Evolutionary conservation across 2,113 vertebrate species (phyloP).

Genomic region (Opisthocomus hoazin): DNA sequence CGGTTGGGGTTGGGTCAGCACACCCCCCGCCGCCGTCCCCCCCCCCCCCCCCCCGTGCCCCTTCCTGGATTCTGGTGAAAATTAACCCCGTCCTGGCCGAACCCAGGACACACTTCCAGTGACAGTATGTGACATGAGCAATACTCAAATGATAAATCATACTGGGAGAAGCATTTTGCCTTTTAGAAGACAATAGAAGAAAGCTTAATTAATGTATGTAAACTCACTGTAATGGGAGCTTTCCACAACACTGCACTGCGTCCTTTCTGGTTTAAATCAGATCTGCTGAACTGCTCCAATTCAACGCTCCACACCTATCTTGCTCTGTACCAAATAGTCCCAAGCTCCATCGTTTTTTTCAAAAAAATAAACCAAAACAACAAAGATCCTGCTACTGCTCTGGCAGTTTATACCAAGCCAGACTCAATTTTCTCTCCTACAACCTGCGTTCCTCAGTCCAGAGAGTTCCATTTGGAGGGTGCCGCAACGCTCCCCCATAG

Average conservation of each 20-base stretch:
- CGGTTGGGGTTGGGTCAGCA: too few relatives aligned
- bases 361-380: neutral
- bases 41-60: too few relatives aligned
- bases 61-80: too few relatives aligned
- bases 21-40: too few relatives aligned
- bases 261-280: neutral
- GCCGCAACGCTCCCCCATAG: neutral
- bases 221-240: neutral
- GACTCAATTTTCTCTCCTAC: neutral
- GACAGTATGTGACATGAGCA: neutral
- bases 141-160: neutral
- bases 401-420: neutral
- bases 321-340: neutral
- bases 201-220: neutral
- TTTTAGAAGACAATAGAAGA: neutral
- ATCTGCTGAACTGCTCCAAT: neutral
- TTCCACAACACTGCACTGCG: neutral
- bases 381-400: neutral
- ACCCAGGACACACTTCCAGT: too few relatives aligned
- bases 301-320: neutral
- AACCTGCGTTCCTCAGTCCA: neutral
- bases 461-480: neutral
- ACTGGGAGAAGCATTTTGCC: neutral
- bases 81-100: too few relatives aligned
- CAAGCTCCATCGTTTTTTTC: neutral